Percentiles rank a stretch among this genome's conserved stretches.
These are phyloP conservation scores for Pantherophis guttatus DNA, from an alignment of 2,113 vertebrate genomes.

Conservation along the genomic window DNA sequence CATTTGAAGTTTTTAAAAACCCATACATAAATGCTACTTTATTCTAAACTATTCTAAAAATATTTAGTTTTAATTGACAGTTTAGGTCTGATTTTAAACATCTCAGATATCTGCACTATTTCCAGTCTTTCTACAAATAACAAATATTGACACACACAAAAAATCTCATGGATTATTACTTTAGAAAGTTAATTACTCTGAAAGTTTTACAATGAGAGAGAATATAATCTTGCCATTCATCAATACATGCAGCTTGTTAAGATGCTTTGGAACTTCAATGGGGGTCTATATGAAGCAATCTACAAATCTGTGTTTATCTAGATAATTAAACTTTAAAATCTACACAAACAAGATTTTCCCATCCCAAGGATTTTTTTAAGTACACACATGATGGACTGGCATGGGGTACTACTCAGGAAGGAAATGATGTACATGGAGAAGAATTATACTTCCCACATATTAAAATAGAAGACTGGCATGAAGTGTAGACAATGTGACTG, in stretches of 20 bases:
- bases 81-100: neutral
- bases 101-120: neutral
- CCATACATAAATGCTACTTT: neutral
- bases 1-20: neutral
- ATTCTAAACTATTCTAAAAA: neutral
- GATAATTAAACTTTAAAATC: neutral
- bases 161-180: conserved; percentile 1
- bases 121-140: neutral
- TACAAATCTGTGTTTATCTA: neutral
- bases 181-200: neutral
- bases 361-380: neutral
- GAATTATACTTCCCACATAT: neutral
- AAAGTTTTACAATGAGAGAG: neutral
- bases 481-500: neutral
- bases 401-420: neutral
- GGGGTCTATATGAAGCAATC: neutral
- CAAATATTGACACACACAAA: neutral
- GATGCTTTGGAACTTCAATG: neutral
- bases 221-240: neutral
- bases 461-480: conserved; percentile 2
- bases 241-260: neutral
- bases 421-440: neutral
- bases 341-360: neutral
- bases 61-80: neutral
- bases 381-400: neutral